Base-by-base conservation (phyloP, 1,140 invertebrate species). In the Caenorhabditis tropicalis region DNA sequence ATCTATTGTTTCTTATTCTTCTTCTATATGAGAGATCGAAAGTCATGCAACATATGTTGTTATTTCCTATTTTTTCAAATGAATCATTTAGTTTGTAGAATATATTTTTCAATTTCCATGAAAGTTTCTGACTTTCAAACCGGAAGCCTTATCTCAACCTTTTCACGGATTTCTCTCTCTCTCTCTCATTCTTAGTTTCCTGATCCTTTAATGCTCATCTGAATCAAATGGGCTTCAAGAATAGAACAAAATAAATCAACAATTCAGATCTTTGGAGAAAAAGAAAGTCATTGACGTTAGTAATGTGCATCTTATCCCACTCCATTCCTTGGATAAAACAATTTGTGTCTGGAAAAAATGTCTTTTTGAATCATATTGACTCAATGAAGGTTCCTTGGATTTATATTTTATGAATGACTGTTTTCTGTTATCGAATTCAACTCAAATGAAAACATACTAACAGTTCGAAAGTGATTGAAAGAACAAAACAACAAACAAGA, bases 71-170 rank as follows among this genome's bases (percentile, higher is more conserved):
- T 65, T 65, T 65, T 36, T 65, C 5, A 33, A 65, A 65, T 65
- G 58, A 65, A 6, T 65, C 29, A 65, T 65, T 12, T 10, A 31
- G 58, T 65, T 65, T 65, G 53, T 56, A 56, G 53, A 27, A 27
- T 56, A 21, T 56, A 27, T 56, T 10, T 56, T 29, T 29, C 21
- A n/a, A 10, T 56, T n/a, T 12, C 19, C 1, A 19, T 65, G 16
- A 65, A 33, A 33, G 58, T 65, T 65, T 65, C 58, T 65, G 31
- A 65, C 19, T 33, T 65, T 65, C 16, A 5, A 33, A 19, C 58
- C 9, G 58, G 58, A 65, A 65, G 58, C 58, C 58, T n/a, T n/a
- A 33, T 36, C 58, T 65, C 31, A 65, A 65, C 58, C 58, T 65
- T 65, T 60, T 58, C 53, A 29, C 9, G n/a, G n/a, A n/a, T n/a